A percentile compares a stretch with the other conserved stretches of the same genome.
Evolutionary conservation across 30 jellyfish, hydroid and myxozoan genomes (phyloP).

Genomic region (Rhopilema esculentum): DNA sequence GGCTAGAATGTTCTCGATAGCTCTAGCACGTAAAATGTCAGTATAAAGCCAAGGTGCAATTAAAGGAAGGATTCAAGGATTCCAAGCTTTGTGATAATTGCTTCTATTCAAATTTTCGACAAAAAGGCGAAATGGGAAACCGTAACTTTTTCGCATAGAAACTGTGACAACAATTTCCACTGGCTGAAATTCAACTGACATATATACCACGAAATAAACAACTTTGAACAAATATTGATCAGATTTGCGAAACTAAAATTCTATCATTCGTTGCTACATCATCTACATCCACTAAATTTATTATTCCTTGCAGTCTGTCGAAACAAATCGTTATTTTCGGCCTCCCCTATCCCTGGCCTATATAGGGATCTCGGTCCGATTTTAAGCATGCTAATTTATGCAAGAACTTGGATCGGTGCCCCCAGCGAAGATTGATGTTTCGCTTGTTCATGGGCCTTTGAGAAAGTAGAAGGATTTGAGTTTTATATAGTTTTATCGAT

Average conservation of each 20-base stretch:
- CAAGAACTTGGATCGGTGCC: conserved; percentile 68
- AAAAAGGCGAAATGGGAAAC: too few species aligned
- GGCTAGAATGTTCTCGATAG: not conserved
- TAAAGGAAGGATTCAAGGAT: too few species aligned
- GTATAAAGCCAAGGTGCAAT: not conserved
- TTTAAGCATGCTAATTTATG: conserved; percentile 76
- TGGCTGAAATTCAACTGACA: too few species aligned
- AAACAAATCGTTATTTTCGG: not conserved
- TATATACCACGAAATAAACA: too few species aligned
- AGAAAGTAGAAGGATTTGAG: conserved; percentile 45
- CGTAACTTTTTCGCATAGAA: too few species aligned
- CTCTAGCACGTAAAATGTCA: not conserved
- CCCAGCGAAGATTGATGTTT: conserved; percentile 99
- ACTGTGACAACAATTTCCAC: too few species aligned
- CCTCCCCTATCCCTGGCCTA: not conserved
- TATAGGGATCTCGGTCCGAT: conserved; percentile 75
- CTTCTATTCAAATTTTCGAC: not conserved
- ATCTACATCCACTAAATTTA: too few species aligned
- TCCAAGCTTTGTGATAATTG: too few species aligned
- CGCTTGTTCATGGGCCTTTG: conserved; percentile 95
- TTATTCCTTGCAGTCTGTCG: not conserved
- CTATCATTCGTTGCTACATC: too few species aligned
- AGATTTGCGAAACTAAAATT: too few species aligned
- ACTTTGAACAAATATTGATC: too few species aligned
- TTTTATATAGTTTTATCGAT: conserved; percentile 24